Evolutionary conservation across 2,113 vertebrate genomes (phyloP), one percentile per base, ranked within the genome.

Genomic region (Periophthalmus modestus): DNA sequence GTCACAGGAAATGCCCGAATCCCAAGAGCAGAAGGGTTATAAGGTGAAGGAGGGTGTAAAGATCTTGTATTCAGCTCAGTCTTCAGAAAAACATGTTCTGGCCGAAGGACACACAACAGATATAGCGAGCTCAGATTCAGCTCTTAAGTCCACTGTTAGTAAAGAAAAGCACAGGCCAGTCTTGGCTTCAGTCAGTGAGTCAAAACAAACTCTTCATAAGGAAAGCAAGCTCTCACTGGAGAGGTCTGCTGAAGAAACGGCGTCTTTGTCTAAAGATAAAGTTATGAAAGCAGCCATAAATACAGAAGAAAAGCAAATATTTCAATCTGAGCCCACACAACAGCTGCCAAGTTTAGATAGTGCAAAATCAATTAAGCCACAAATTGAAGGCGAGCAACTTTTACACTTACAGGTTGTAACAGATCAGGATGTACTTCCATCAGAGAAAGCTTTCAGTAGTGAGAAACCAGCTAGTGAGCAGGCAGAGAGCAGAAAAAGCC

Each of bases 351-450:
- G 89, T 61, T 69, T 94, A 69, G 92, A 92, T 28, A 85, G 79
- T 54, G 77, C 84, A 0, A 69, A 81, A 66, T 82, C 85, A 48
- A 77, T 93, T 66, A 79, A 63, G 21, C 84, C 88, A 12, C 85
- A 93, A 66, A 59, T 74, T 15, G 94, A 95, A 79, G 84, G 81
- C 39, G 88, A 89, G 36, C 92, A 92, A 74, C 7, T 93, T 15
- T 66, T 94, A 68, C 90, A 94, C 76, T 83, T 95, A 71, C 93
- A 95, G 73, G 87, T 94, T 59, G 88, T 94, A 54, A 88, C 87
- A 59, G 91, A 93, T 54, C 94, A 94, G 74, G 77, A 89, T 43
- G 77, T 88, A 16, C 89, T 95, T 61, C 88, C 93, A 15, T 91
- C 89, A 69, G 93, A 94, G 79, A 84, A 69, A 34, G 80, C 76